Evolutionary conservation across 1,140 invertebrate genomes (phyloP).

Genomic region (Elysia chlorotica): DNA sequence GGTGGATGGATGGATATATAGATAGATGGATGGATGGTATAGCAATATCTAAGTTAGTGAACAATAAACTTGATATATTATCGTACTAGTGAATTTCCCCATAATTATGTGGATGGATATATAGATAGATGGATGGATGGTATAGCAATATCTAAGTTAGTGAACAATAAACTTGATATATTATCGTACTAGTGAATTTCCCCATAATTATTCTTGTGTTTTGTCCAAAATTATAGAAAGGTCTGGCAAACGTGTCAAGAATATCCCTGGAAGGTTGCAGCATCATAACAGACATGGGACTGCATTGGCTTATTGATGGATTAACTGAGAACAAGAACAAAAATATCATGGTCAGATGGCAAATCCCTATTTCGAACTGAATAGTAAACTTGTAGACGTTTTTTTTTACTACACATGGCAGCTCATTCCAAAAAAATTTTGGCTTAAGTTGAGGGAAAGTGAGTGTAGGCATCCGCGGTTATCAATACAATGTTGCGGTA

Average conservation of each 20-base stretch:
- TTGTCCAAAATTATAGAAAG: constrained; percentile 5
- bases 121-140: no score
- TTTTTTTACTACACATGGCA: neutral
- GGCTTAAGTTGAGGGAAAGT: neutral
- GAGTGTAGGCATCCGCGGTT: neutral
- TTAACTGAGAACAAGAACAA: constrained; percentile 8
- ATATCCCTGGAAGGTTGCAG: constrained; percentile 32
- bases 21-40: no score
- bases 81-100: no score
- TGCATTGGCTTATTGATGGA: constrained; percentile 31
- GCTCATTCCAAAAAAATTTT: neutral
- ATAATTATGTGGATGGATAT: no score
- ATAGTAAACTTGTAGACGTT: neutral
- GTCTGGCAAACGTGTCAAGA: constrained; percentile 10
- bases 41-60: no score
- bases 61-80: no score
- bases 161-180: no score
- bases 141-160: no score
- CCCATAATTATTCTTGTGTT: no score
- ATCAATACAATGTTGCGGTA: neutral
- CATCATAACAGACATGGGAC: constrained; percentile 29
- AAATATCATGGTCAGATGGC: neutral
- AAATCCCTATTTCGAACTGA: neutral
- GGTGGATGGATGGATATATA: no score
- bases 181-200: no score